These are phyloP conservation scores for Aromia moschata DNA, from an alignment of 2,888 invertebrate species.

Conservation along the genomic window DNA sequence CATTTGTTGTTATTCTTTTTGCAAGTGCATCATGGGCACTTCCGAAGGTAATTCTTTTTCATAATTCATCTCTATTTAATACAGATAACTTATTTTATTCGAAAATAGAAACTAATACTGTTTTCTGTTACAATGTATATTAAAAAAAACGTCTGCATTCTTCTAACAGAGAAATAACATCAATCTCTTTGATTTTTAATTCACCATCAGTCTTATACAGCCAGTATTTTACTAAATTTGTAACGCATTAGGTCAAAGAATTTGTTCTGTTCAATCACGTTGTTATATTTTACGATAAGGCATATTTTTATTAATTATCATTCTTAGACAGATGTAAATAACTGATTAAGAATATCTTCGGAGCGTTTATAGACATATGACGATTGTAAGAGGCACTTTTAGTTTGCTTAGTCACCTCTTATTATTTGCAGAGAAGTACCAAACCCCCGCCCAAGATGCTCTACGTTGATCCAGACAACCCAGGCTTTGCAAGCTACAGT, in stretches of 20 bases:
- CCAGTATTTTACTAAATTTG: background rate
- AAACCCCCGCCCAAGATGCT: slow-evolving; percentile 5
- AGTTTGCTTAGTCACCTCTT: too few relatives aligned
- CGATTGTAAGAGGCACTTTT: too few relatives aligned
- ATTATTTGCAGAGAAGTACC: background rate
- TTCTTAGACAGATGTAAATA: background rate
- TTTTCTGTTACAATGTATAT: background rate
- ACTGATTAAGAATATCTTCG: too few relatives aligned
- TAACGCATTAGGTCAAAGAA: too few relatives aligned
- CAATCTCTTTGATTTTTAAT: background rate
- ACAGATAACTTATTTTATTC: background rate
- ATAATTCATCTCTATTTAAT: background rate
- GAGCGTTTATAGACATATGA: too few relatives aligned
- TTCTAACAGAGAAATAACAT: background rate
- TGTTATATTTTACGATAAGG: background rate
- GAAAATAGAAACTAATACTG: background rate
- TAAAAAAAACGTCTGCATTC: too few relatives aligned
- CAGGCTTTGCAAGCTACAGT: background rate
- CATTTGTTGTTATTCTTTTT: background rate
- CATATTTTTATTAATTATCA: background rate
- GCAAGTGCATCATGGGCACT: background rate
- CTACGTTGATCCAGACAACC: background rate
- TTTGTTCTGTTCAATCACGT: too few relatives aligned
- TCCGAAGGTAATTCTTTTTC: slow-evolving; percentile 18
- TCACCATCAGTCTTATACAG: background rate